Evolutionary conservation across 2,797 vertebrate genomes (phyloP).

Genomic region (Erethizon dorsatum): DNA sequence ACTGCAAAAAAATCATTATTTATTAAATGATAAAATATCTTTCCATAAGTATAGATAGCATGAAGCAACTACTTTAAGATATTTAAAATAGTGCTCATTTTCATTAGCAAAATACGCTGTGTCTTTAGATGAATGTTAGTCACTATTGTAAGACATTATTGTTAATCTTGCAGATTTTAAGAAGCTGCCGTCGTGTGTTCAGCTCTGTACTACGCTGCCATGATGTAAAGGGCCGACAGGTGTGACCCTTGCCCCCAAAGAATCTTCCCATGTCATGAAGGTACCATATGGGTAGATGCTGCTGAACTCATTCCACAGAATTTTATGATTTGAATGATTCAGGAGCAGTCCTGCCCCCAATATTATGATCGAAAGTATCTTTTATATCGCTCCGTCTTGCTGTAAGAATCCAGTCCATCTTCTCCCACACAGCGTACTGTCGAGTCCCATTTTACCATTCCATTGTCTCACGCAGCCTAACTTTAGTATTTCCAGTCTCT

Average conservation of each 20-base stretch:
- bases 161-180: not conserved
- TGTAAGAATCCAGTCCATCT: not conserved
- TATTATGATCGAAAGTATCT: not conserved
- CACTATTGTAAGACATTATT: not conserved
- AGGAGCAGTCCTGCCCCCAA: not conserved
- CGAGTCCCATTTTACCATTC: not conserved
- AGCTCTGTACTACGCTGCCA: not conserved
- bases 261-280: not conserved
- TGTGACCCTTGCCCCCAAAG: not conserved
- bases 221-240: not conserved
- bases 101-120: constrained; percentile 45
- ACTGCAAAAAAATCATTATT: constrained; percentile 74
- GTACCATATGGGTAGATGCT: not conserved
- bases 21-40: constrained; percentile 59
- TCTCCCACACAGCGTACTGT: not conserved
- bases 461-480: not conserved
- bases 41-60: constrained; percentile 50
- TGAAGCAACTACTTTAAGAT: constrained; percentile 57
- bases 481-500: constrained; percentile 30
- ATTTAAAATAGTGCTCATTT: constrained; percentile 66
- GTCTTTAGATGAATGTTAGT: constrained; percentile 45
- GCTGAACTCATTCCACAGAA: not conserved
- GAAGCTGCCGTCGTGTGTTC: not conserved
- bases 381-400: not conserved
- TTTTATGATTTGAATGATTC: constrained; percentile 30